Conservation (phyloP, 2,888 invertebrate species). For the Xestia xanthographa region DNA sequence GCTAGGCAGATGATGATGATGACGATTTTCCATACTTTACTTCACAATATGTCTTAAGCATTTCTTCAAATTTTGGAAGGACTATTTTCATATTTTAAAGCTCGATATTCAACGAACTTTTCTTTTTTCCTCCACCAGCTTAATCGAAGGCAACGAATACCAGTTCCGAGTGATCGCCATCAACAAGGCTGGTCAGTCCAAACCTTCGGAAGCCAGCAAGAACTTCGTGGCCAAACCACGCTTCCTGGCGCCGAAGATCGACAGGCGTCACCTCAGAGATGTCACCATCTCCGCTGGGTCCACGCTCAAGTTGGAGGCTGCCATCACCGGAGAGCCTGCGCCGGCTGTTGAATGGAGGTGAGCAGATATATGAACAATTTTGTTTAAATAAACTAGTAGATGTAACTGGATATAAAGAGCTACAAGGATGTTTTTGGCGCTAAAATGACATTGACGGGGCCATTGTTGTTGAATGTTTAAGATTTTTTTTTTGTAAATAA, state of each 20-base stretch:
- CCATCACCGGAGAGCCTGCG: constrained; percentile 98
- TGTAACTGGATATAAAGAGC: too few species aligned
- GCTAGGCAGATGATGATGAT: too few species aligned
- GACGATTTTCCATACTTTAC: too few species aligned
- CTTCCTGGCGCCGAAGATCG: constrained; percentile 98
- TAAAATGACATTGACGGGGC: too few species aligned
- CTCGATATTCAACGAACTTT: neutral
- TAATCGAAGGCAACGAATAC: constrained; percentile 98
- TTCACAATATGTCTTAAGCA: neutral
- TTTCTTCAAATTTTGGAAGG: neutral
- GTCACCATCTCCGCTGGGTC: constrained; percentile 97
- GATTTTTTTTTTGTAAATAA: too few species aligned
- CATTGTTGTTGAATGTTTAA: too few species aligned
- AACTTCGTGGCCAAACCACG: constrained; percentile 96
- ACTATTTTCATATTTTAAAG: neutral
- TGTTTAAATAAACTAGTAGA: too few species aligned
- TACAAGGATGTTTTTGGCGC: too few species aligned
- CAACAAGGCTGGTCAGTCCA: constrained; percentile 98
- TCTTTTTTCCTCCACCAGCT: constrained; percentile 71
- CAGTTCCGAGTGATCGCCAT: constrained; percentile 98
- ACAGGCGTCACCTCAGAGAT: constrained; percentile 97
- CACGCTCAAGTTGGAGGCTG: constrained; percentile 97
- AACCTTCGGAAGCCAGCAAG: constrained; percentile 97
- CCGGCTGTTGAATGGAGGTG: constrained; percentile 97
- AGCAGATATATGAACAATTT: constrained; percentile 1